Percentiles rank a stretch among this genome's conserved stretches.
These are phyloP conservation scores for Aromia moschata DNA, from an alignment of 2,888 invertebrate species.

Conservation along the genomic window DNA sequence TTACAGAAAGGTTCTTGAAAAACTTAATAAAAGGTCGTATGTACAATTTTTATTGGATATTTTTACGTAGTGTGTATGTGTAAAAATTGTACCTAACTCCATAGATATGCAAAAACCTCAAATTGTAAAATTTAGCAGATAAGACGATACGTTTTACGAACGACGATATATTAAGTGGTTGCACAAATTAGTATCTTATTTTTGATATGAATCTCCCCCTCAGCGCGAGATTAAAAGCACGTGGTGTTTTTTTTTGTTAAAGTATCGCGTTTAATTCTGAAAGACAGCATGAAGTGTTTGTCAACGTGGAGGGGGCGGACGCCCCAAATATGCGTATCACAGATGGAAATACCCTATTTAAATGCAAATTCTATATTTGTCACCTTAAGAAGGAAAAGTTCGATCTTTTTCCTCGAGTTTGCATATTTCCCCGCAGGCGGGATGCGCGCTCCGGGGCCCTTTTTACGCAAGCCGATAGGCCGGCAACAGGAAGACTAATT, in stretches of 20 bases:
- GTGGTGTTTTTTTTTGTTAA: conserved; percentile 31
- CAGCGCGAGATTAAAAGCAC: too few species aligned
- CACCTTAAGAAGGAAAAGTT: conserved; percentile 65
- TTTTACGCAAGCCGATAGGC: conserved; percentile 42
- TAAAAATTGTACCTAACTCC: too few species aligned
- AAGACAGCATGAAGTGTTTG: conserved; percentile 58
- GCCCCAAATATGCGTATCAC: conserved; percentile 62
- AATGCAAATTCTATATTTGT: conserved; percentile 75
- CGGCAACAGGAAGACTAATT: conserved; percentile 56
- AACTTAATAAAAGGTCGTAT: too few species aligned
- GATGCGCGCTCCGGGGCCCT: conserved; percentile 26
- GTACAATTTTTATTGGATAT: too few species aligned
- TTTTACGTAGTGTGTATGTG: too few species aligned
- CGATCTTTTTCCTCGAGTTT: conserved; percentile 61
- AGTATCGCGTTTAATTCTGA: conserved; percentile 52
- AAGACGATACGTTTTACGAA: too few species aligned
- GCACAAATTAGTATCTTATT: too few species aligned
- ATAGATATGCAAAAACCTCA: too few species aligned
- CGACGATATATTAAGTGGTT: too few species aligned
- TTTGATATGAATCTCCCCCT: too few species aligned
- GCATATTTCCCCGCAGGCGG: conserved; percentile 60
- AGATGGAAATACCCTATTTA: conserved; percentile 75
- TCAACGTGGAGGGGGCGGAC: conserved; percentile 51
- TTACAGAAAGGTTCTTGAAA: too few species aligned
- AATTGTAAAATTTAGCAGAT: too few species aligned